Base-by-base conservation (phyloP, 2,888 invertebrate species). In the Drosophila ochracea region DNA sequence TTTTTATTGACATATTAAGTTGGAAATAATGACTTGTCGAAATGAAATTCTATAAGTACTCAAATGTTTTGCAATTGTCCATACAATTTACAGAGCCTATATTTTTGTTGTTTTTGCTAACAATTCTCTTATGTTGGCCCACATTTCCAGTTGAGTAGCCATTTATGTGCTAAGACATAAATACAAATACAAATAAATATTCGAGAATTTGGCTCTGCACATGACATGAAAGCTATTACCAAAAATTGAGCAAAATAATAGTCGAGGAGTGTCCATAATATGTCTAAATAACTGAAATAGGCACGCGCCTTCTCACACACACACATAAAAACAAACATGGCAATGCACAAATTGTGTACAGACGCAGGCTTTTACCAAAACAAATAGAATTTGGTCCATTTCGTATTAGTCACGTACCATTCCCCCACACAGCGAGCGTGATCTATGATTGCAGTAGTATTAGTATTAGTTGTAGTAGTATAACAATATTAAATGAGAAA, bases 351-450 rank as follows among this genome's bases (percentile, higher is more conserved):
- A 28, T 28, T 53, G 39, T 30, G 33, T 53, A 30, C 28, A 28
- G 47, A 39, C 39, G 16, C 31, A 39, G 49, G 39, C 49, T 33
- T 37, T 78, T 67, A 76, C 61, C 63, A 64, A 79, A 68, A 57
- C 35, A 57, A 57, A 52, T 25, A 57, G 21, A 35, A 57, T 41
- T 68, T 33, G 49, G 33, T 28, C 19, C 39, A 55, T 33, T 37
- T 55, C 37, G n/a, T 33, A 39, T 28, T 33, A 41, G 68, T 25
- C 43, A 39, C 37, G 47, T 54, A 19, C 21, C n/a, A 21, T 7
- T 43, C 9, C 25, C 37, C n/a, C 19, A 3, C 10, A 30, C 9
- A 4, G 4, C 37, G n/a, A 21, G 28, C 21, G 41, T 21, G 39
- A 47, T 47, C 21, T 21, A 47, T 47, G 47, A 16, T 25, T 25